These are phyloP conservation scores for Nerophis lumbriciformis DNA, from an alignment of 2,113 vertebrate genomes.

Conservation along the genomic window DNA sequence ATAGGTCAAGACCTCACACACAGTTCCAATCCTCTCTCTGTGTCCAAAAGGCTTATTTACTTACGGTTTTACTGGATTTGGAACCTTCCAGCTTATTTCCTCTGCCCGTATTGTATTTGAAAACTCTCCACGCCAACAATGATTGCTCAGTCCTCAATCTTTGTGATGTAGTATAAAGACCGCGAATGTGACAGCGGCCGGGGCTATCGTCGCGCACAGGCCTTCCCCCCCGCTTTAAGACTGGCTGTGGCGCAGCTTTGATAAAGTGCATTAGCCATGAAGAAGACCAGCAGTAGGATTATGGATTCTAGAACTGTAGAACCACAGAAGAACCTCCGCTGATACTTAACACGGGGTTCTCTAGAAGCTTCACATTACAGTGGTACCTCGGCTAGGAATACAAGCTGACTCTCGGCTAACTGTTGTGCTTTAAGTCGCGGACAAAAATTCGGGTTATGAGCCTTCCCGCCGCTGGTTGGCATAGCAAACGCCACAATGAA, in stretches of 20 bases:
- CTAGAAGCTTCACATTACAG: conserved; percentile 31
- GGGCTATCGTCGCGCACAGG: conserved; percentile 55
- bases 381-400: too few relatives aligned
- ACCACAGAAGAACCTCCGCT: conserved; percentile 47
- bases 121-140: conserved; percentile 59
- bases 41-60: conserved; percentile 70
- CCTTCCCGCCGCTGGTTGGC: too few relatives aligned
- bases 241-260: conserved; percentile 39
- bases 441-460: too few relatives aligned
- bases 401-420: too few relatives aligned
- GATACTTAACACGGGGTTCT: conserved; percentile 39
- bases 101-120: conserved; percentile 63
- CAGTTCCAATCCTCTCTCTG: conserved; percentile 55
- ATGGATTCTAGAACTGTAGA: conserved; percentile 52
- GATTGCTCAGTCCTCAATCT: conserved; percentile 67
- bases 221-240: conserved; percentile 51
- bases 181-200: conserved; percentile 55
- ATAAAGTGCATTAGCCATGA: conserved; percentile 50
- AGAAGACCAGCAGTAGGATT: conserved; percentile 56
- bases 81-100: conserved; percentile 62
- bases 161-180: conserved; percentile 36
- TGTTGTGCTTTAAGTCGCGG: too few relatives aligned
- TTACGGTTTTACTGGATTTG: conserved; percentile 64
- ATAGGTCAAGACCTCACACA: conserved; percentile 54
- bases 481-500: too few relatives aligned